A percentile compares a stretch with the other conserved stretches of the same genome.
Evolutionary conservation across 2,888 invertebrate species (phyloP).

Genomic region (Agrochola lota): DNA sequence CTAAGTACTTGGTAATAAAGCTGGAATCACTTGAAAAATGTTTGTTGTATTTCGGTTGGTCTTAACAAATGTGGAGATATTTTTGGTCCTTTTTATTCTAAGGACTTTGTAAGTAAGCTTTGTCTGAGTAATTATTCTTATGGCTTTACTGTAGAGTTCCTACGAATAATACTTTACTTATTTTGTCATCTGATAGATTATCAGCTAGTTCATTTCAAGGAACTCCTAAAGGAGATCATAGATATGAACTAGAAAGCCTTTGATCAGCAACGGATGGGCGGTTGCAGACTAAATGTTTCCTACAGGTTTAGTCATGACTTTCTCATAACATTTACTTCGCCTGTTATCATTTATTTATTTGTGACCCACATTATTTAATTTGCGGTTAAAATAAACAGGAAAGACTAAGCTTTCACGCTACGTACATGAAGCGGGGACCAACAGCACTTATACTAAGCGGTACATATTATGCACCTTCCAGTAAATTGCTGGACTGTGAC

Average conservation of each 20-base stretch:
- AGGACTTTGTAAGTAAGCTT: constrained; percentile 8
- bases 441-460: constrained; percentile 32
- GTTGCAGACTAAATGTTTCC: not conserved
- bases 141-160: not conserved
- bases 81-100: constrained; percentile 19
- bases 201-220: not conserved
- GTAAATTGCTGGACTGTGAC: constrained; percentile 40
- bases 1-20: constrained; percentile 34
- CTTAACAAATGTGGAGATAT: constrained; percentile 3
- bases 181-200: not conserved
- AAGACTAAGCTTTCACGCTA: constrained; percentile 13
- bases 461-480: constrained; percentile 37
- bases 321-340: not conserved
- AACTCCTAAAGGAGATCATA: not conserved
- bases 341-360: not conserved
- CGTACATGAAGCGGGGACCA: constrained; percentile 24
- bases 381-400: constrained; percentile 26
- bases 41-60: constrained; percentile 24
- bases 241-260: too few species aligned
- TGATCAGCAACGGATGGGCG: not conserved
- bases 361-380: not conserved
- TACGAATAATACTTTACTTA: not conserved
- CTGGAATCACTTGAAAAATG: constrained; percentile 35
- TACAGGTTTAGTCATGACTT: not conserved
- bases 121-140: not conserved